A percentile compares a stretch with the other conserved stretches of the same genome.
Conservation (phyloP, 2,888 invertebrate species). For the Camptogramma bilineatum region DNA sequence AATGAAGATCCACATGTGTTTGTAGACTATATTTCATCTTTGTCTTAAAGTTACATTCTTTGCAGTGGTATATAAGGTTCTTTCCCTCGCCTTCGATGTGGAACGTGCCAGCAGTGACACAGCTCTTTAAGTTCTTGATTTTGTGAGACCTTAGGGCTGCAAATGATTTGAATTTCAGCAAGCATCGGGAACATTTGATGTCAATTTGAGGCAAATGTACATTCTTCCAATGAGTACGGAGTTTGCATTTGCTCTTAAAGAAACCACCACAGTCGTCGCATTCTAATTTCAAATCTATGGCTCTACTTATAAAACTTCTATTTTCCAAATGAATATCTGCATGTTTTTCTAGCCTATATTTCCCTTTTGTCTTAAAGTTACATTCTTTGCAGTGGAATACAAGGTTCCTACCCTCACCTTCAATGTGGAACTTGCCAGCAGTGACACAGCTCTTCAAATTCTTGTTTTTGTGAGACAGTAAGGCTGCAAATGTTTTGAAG, state of each 20-base stretch:
- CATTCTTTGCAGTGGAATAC: slow-evolving; percentile 57
- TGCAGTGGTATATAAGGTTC: slow-evolving; percentile 43
- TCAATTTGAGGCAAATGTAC: slow-evolving; percentile 43
- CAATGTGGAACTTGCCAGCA: slow-evolving; percentile 34
- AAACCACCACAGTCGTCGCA: slow-evolving; percentile 60
- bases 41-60: slow-evolving; percentile 62
- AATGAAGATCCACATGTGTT: slow-evolving; percentile 62
- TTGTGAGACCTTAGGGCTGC: slow-evolving; percentile 45
- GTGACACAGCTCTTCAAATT: slow-evolving; percentile 33
- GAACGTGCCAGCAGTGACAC: slow-evolving; percentile 30
- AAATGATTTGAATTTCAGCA: slow-evolving; percentile 47
- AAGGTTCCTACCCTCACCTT: slow-evolving; percentile 37
- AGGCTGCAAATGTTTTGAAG: slow-evolving; percentile 46
- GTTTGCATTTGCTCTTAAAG: slow-evolving; percentile 62
- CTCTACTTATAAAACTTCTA: too few species aligned
- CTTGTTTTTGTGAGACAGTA: slow-evolving; percentile 42
- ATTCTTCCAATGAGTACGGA: slow-evolving; percentile 62
- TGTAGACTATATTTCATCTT: slow-evolving; percentile 54
- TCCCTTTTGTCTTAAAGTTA: slow-evolving; percentile 55
- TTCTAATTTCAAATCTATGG: slow-evolving; percentile 55
- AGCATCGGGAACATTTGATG: slow-evolving; percentile 50
- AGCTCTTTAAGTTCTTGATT: slow-evolving; percentile 33
- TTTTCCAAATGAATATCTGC: slow-evolving; percentile 64
- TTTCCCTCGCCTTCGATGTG: slow-evolving; percentile 40
- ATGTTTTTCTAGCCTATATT: slow-evolving; percentile 60